phyloP scores from a whole-genome alignment of 2,113 vertebrate genomes.

The Circaetus gallicus region DNA sequence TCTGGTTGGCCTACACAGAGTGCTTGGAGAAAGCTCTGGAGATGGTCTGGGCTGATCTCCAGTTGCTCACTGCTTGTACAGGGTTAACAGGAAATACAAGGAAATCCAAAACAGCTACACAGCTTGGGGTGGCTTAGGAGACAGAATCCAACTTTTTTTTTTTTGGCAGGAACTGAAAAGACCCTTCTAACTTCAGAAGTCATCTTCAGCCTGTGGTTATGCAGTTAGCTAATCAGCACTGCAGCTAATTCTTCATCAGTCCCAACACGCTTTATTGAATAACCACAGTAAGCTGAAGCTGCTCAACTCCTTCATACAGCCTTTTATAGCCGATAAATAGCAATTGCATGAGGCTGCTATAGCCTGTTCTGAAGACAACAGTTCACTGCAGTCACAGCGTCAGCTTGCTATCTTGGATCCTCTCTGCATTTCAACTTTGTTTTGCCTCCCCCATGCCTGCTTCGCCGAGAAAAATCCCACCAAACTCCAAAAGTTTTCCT shows the following conservation, averaged over 20 bases:
- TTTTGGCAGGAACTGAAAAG: neutral
- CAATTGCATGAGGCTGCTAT: fast-evolving
- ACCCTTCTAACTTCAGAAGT: neutral
- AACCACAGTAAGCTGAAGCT: neutral
- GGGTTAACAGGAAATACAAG: neutral
- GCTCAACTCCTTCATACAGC: neutral
- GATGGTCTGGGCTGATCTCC: neutral
- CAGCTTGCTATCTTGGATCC: neutral
- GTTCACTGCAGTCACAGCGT: neutral
- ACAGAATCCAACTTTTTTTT: neutral
- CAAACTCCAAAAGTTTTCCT: neutral
- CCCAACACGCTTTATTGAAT: fast-evolving
- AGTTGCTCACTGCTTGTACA: fast-evolving
- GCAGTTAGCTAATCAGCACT: neutral
- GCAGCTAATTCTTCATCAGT: neutral
- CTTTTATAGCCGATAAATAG: neutral
- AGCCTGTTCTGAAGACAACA: neutral
- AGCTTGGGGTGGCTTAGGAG: neutral
- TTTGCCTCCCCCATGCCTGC: neutral
- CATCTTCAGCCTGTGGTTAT: neutral
- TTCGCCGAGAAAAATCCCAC: neutral
- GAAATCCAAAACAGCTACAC: neutral
- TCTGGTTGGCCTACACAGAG: neutral
- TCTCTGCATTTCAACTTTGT: neutral
- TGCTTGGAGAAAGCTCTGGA: neutral